These are phyloP conservation scores for Aphodius sticticus DNA, from an alignment of 2,888 invertebrate species.

Conservation along the genomic window DNA sequence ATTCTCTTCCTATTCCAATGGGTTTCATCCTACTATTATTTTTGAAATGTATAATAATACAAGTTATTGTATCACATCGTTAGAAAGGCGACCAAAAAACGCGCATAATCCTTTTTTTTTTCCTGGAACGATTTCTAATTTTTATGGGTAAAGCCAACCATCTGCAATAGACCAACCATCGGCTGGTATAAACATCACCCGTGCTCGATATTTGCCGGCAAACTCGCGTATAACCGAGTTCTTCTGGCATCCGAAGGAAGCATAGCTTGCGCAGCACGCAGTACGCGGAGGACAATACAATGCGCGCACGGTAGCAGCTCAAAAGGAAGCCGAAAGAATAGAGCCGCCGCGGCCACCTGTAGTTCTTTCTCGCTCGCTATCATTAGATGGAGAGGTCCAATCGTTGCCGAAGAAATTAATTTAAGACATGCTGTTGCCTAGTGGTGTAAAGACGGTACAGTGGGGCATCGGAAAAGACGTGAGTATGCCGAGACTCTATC, in stretches of 20 bases:
- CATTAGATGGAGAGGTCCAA: not conserved
- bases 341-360: not conserved
- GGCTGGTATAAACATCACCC: not conserved
- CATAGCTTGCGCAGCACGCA: not conserved
- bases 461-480: not conserved
- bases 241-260: not conserved
- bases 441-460: not conserved
- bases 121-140: not conserved
- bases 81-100: not conserved
- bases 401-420: constrained; percentile 26
- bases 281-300: not conserved
- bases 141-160: not conserved
- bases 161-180: not conserved
- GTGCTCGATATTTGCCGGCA: not conserved
- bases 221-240: too few species aligned
- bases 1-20: too few species aligned
- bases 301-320: not conserved
- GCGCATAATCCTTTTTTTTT: not conserved
- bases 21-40: too few species aligned
- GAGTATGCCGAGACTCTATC: not conserved
- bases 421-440: constrained; percentile 24
- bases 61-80: too few species aligned
- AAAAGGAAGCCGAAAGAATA: not conserved
- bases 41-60: too few species aligned
- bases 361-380: not conserved